These are phyloP conservation scores for Onychomys leucogaster DNA, from an alignment of 2,797 vertebrate species.

Conservation along the genomic window DNA sequence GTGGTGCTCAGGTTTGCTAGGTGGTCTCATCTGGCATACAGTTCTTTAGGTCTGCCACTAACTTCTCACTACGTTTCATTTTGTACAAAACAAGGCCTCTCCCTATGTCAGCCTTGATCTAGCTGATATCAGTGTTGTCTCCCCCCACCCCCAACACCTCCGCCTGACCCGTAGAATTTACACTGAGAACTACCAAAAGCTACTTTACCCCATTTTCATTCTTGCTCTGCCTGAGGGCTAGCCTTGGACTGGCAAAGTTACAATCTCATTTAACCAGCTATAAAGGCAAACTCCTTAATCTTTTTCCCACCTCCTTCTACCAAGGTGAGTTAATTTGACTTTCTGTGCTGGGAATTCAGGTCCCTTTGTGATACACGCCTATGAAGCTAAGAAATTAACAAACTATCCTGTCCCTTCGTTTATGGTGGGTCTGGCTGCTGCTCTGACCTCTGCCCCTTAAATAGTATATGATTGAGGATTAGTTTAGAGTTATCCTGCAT, in stretches of 20 bases:
- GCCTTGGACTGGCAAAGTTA: slow-evolving; percentile 57
- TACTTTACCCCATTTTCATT: slow-evolving; percentile 62
- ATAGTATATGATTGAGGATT: slow-evolving; percentile 29
- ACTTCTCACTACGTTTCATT: slow-evolving; percentile 60
- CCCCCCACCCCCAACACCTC: not conserved
- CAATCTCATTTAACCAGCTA: slow-evolving; percentile 67
- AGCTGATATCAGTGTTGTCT: slow-evolving; percentile 67
- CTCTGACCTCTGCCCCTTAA: slow-evolving; percentile 11
- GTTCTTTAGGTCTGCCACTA: slow-evolving; percentile 64
- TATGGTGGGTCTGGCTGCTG: slow-evolving; percentile 38
- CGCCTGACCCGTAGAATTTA: slow-evolving; percentile 50
- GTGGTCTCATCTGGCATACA: slow-evolving; percentile 72
- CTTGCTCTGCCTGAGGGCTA: slow-evolving; percentile 67
- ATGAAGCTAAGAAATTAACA: slow-evolving; percentile 53
- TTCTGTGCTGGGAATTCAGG: slow-evolving; percentile 56
- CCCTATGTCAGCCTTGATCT: slow-evolving; percentile 66
- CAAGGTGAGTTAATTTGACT: slow-evolving; percentile 78
- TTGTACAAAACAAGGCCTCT: slow-evolving; percentile 65
- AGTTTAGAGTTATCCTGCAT: slow-evolving; percentile 59
- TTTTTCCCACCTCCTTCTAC: slow-evolving; percentile 70
- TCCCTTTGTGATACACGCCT: slow-evolving; percentile 43
- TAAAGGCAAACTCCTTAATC: slow-evolving; percentile 63
- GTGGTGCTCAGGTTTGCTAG: slow-evolving; percentile 80
- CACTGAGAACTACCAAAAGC: slow-evolving; percentile 50
- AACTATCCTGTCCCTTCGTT: slow-evolving; percentile 30